Evolutionary conservation across 2,888 invertebrate genomes (phyloP), one percentile per base, ranked within the genome.

Genomic region (Antheraea yamamai): DNA sequence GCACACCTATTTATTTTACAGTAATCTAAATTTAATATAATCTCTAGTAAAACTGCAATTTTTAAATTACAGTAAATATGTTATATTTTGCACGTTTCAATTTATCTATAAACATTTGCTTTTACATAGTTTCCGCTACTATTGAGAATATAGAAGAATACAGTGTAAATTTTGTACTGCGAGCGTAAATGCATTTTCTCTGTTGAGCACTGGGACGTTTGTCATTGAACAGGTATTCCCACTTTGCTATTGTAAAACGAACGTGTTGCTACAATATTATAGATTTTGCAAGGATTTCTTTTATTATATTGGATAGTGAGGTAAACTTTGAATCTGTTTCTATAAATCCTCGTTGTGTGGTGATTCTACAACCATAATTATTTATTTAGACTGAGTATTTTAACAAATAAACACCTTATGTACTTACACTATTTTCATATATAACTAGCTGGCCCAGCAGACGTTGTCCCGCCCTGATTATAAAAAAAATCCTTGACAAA

Each of bases 141-240:
- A 64, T 66, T 66, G 64, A 30, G 14, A 66, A 30, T 66, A 66
- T 66, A 66, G 64, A 30, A 66, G 64, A 66, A 66, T 66, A 30
- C 30, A 26, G 16, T 66, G 64, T 66, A 66, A 66, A 66, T 66
- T 66, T 61, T 75, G 61, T 75, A 71, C 26, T 72, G 71, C 72
- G 61, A 75, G 55, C 55, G 73, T 75, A 75, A 75, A 75, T 75
- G 75, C 75, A 75, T 75, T 75, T 75, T 73, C 75, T 52, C 39
- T 75, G 75, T 75, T 75, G 55, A 72, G 64, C 64, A 55, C 75
- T 64, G 72, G 68, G 72, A 66, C 64, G 73, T 58, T 73, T 75
- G 73, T 75, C 75, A 75, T 52, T 75, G 73, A 55, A 75, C 75
- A 75, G 73, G 73, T 75, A 75, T 75, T 75, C 73, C 39, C 73